A percentile compares a stretch with the other conserved stretches of the same genome.
These are phyloP conservation scores for Marmota monax DNA, from an alignment of 2,113 vertebrate genomes.

Conservation along the genomic window DNA sequence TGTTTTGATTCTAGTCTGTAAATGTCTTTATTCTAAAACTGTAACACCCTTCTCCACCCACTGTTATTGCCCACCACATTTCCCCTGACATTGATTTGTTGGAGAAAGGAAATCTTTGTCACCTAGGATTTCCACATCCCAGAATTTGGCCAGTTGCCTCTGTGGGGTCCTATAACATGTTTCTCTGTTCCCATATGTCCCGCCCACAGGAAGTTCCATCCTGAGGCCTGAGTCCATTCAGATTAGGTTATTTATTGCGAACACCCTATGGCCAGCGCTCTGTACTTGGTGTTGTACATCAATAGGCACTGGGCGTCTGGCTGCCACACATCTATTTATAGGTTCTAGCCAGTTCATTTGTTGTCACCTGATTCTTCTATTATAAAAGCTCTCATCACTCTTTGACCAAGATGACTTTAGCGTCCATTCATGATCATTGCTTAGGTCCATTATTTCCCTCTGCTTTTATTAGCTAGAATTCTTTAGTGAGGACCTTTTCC, in stretches of 20 bases:
- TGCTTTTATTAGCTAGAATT: not conserved
- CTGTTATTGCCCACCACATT: not conserved
- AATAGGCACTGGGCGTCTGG: not conserved
- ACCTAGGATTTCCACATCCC: not conserved
- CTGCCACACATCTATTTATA: not conserved
- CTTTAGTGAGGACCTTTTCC: not conserved
- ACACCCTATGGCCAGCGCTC: not conserved
- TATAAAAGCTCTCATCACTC: not conserved
- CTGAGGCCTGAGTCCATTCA: not conserved
- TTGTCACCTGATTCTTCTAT: not conserved
- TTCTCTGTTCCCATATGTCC: not conserved
- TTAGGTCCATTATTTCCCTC: not conserved
- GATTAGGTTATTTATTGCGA: not conserved
- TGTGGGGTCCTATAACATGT: not conserved
- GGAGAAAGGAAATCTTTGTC: slow-evolving; percentile 37
- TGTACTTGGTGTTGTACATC: not conserved
- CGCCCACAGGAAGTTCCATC: not conserved
- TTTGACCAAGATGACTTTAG: not conserved
- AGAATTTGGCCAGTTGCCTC: slow-evolving; percentile 29
- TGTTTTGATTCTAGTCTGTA: not conserved
- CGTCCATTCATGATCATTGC: not conserved
- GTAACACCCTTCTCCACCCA: not conserved
- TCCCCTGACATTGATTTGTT: not conserved
- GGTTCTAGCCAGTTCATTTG: not conserved
- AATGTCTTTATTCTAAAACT: not conserved